Evolutionary conservation across 2,888 invertebrate genomes (phyloP).

Genomic region (Melanostoma scalare): DNA sequence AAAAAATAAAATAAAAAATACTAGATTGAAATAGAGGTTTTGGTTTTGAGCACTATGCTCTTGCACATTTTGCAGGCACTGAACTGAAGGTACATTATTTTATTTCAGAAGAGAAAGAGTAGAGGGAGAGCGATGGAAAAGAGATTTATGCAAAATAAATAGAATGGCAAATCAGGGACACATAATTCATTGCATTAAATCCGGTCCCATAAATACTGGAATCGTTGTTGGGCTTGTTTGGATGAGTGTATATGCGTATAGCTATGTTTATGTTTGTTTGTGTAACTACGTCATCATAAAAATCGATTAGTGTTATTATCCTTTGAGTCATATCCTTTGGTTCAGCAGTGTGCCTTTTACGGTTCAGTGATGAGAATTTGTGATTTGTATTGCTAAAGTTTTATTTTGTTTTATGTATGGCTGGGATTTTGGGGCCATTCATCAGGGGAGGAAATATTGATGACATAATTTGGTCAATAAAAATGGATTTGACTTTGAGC

Average conservation of each 20-base stretch:
- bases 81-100: constrained; percentile 16
- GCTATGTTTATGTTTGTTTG: constrained; percentile 19
- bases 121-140: constrained; percentile 9
- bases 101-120: constrained; percentile 10
- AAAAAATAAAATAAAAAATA: background rate
- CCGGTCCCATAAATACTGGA: constrained; percentile 76
- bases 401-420: constrained; percentile 45
- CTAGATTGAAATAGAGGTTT: constrained; percentile 29
- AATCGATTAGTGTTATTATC: constrained; percentile 76
- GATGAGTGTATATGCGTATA: constrained; percentile 53
- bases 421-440: constrained; percentile 56
- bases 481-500: constrained; percentile 47
- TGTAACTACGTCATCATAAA: constrained; percentile 74
- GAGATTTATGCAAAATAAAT: constrained; percentile 71
- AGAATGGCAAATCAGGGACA: constrained; percentile 74
- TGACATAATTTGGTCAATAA: constrained; percentile 65
- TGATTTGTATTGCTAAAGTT: constrained; percentile 43
- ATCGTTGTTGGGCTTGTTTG: constrained; percentile 58
- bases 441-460: constrained; percentile 56
- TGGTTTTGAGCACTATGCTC: constrained; percentile 29
- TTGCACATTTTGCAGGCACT: constrained; percentile 17
- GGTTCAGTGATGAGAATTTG: constrained; percentile 36
- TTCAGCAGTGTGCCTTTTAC: constrained; percentile 40
- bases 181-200: constrained; percentile 78
- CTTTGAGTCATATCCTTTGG: constrained; percentile 68